Conservation (phyloP, 2,797 vertebrate genomes). For the Dromococcyx pavoninus region DNA sequence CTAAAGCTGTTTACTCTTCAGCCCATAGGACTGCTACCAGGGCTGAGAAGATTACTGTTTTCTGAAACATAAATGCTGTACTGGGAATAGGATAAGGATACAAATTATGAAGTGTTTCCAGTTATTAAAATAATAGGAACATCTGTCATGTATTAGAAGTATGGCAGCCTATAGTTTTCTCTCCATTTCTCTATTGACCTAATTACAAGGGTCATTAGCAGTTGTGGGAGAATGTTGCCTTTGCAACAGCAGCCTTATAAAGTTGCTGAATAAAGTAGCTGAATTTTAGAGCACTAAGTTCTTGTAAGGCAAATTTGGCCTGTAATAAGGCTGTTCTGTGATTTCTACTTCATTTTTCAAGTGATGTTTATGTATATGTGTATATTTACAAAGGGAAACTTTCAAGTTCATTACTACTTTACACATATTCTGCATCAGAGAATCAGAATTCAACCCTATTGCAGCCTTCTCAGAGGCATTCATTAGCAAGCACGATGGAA, state of each 20-base stretch:
- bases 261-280: too few relatives aligned
- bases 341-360: not conserved
- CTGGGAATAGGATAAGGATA: not conserved
- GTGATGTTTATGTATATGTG: not conserved
- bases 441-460: not conserved
- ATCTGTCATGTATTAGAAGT: slow-evolving; percentile 27
- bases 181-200: slow-evolving; percentile 8
- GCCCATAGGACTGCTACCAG: not conserved
- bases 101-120: slow-evolving; percentile 42
- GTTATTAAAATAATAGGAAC: slow-evolving; percentile 26
- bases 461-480: not conserved
- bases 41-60: slow-evolving; percentile 4
- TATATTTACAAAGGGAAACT: not conserved
- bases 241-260: not conserved
- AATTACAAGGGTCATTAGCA: not conserved
- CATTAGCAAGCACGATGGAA: not conserved
- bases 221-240: not conserved
- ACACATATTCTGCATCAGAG: not conserved
- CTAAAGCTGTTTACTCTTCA: not conserved
- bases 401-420: not conserved
- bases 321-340: not conserved
- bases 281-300: not conserved
- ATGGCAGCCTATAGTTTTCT: not conserved
- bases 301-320: not conserved
- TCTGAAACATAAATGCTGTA: not conserved